Conservation (phyloP, 2,888 invertebrate genomes). For the Hesperia comma region DNA sequence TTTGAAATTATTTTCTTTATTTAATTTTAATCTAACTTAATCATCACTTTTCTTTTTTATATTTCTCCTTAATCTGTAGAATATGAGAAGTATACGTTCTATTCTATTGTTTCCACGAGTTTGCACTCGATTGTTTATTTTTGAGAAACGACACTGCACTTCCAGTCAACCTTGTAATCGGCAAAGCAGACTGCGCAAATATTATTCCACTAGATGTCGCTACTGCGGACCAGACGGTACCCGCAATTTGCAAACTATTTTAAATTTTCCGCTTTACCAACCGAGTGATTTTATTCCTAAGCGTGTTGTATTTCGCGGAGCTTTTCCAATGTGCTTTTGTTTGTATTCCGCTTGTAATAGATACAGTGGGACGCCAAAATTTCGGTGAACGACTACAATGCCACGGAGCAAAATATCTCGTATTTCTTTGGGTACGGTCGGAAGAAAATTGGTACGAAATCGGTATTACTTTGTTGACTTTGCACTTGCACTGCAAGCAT, state of each 20-base stretch:
- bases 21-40: too few relatives aligned
- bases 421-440: neutral
- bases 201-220: slow-evolving; percentile 16
- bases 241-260: slow-evolving; percentile 8
- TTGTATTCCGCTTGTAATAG: neutral
- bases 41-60: too few relatives aligned
- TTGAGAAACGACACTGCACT: neutral
- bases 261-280: slow-evolving; percentile 4
- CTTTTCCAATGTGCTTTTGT: slow-evolving; percentile 4
- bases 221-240: neutral
- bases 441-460: too few relatives aligned
- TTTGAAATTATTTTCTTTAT: too few relatives aligned
- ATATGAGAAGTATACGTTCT: neutral
- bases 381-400: neutral
- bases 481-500: too few relatives aligned
- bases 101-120: neutral
- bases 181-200: slow-evolving; percentile 21
- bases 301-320: slow-evolving; percentile 6
- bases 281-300: slow-evolving; percentile 11
- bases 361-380: slow-evolving; percentile 7
- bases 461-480: too few relatives aligned
- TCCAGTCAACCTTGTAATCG: slow-evolving; percentile 2
- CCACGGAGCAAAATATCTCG: neutral
- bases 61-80: neutral
- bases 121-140: neutral